Evolutionary conservation across 2,797 vertebrate genomes (phyloP).

Genomic region (Arctocebus calabarensis): DNA sequence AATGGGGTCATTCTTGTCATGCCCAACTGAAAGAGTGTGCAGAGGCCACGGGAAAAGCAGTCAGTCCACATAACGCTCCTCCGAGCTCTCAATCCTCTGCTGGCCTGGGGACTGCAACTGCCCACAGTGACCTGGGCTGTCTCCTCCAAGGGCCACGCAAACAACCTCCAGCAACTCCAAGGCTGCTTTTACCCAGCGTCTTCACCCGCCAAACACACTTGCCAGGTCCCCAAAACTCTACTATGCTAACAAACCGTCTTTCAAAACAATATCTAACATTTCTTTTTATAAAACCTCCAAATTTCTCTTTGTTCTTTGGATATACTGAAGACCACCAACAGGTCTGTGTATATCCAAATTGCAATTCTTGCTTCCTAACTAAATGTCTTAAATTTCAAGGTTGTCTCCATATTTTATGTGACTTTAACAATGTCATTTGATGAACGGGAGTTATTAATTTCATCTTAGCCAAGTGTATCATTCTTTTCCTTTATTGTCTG

Average conservation of each 20-base stretch:
- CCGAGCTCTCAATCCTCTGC: neutral
- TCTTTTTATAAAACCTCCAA: neutral
- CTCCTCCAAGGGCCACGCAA: no score
- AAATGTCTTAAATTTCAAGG: neutral
- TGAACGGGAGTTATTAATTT: neutral
- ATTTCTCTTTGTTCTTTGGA: neutral
- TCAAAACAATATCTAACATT: neutral
- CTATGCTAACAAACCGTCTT: neutral
- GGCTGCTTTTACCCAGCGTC: neutral
- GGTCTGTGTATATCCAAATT: neutral
- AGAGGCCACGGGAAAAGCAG: neutral
- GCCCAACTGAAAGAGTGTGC: neutral
- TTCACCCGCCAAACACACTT: neutral
- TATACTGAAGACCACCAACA: neutral
- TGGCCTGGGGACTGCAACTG: neutral
- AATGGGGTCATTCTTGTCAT: neutral
- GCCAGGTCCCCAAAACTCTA: neutral
- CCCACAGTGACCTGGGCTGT: neutral
- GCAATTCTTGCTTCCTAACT: neutral
- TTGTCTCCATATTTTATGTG: neutral
- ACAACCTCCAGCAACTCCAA: no score
- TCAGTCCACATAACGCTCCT: neutral
- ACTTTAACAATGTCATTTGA: neutral
- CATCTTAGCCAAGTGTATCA: neutral
- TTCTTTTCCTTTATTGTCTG: neutral